These are phyloP conservation scores for Yponomeuta malinellus DNA, from an alignment of 2,888 invertebrate species.

Conservation along the genomic window DNA sequence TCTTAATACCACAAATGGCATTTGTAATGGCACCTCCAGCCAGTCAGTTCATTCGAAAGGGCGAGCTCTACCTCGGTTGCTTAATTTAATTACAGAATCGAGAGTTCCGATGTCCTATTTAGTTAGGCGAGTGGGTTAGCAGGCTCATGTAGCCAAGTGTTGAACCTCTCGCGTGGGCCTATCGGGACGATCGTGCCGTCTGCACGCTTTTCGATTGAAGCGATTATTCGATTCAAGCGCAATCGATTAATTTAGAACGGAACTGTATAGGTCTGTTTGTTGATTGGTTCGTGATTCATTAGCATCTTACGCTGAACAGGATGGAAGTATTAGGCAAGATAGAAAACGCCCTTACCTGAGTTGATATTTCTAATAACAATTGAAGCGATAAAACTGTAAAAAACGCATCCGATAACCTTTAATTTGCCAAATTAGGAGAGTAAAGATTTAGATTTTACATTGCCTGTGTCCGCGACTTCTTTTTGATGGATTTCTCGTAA, in stretches of 20 bases:
- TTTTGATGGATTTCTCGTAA: too few relatives aligned
- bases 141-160: slow-evolving; percentile 34
- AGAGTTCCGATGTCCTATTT: slow-evolving; percentile 54
- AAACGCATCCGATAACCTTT: too few relatives aligned
- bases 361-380: background rate
- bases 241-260: slow-evolving; percentile 14
- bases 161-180: slow-evolving; percentile 26
- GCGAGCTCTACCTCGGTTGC: slow-evolving; percentile 18
- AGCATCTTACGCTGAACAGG: background rate
- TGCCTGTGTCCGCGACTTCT: too few relatives aligned
- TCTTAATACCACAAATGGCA: background rate
- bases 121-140: slow-evolving; percentile 66
- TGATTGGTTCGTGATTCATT: slow-evolving; percentile 1
- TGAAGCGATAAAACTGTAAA: too few relatives aligned
- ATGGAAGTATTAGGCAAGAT: background rate
- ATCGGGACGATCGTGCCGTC: slow-evolving; percentile 26
- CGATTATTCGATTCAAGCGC: slow-evolving; percentile 32
- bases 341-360: background rate
- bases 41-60: slow-evolving; percentile 5
- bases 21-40: background rate
- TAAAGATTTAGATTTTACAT: too few relatives aligned
- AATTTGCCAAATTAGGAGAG: too few relatives aligned
- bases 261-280: background rate
- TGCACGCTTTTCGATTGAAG: slow-evolving; percentile 27
- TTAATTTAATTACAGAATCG: slow-evolving; percentile 56